Evolutionary conservation across 1,140 invertebrate genomes (phyloP), one percentile per base, ranked within the genome.

Genomic region (Zaprionus inermis): DNA sequence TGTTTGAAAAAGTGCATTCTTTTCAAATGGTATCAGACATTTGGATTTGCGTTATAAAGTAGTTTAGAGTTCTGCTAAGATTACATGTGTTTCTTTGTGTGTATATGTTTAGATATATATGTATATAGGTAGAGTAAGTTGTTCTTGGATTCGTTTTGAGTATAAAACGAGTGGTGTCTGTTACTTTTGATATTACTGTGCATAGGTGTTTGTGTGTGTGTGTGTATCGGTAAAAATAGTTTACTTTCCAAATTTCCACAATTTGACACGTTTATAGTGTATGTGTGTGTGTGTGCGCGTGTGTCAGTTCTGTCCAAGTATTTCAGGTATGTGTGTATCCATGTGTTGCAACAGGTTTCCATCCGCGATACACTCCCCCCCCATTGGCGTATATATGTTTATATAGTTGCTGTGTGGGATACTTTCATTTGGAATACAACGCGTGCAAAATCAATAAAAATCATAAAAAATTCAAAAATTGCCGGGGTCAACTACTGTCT

Each of bases 401-500:
- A 22, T 22, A 49, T 49, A 11, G 4, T 18, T 22, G 10, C n/a
- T 20, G 18, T 46, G 4, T 7, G 44, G 24, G n/a, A 46, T 44
- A 41, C 24, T 4, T 44, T n/a, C 57, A 10, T 16, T 16, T 32
- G 4, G 11, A 38, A 69, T 30, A 30, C 57, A 65, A 52, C 67
- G 34, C 61, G 41, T 56, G 67, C 67, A 68, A 68, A 83, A 85
- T 85, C 81, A 86, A 85, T 85, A 85, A 68, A 76, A 79, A 41
- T 59, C 54, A 84, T 80, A 52, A 28, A 32, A 74, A 80, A 80
- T 84, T 79, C 81, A 84, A 81, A 72, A 81, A 56, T 49, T 30
- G 30, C 34, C 34, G n/a, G 16, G 22, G 22, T 72, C 34, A 41
- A 54, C 41, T 22, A 41, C 12, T 14, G 59, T 10, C 36, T 38